Evolutionary conservation across 2,113 vertebrate genomes (phyloP).

Genomic region (Oncorhynchus nerka): DNA sequence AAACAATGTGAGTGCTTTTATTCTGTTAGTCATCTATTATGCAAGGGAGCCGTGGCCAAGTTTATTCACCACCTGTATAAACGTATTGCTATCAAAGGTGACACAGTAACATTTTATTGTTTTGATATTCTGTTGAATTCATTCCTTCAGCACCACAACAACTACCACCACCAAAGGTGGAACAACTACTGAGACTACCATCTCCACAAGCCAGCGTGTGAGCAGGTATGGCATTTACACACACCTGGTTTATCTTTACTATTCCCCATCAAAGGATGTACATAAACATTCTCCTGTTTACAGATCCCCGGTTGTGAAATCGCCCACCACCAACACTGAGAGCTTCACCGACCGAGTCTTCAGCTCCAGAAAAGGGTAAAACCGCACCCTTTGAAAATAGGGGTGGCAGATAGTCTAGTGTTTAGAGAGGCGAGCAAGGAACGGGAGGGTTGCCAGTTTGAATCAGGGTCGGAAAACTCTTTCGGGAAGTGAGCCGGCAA

Average conservation of each 20-base stretch:
- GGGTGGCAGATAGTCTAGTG: too few relatives aligned
- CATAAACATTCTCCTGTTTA: background rate
- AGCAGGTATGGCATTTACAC: background rate
- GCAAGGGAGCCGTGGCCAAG: too few relatives aligned
- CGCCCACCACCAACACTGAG: slow-evolving; percentile 42
- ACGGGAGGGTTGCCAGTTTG: background rate
- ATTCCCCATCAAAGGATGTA: too few relatives aligned
- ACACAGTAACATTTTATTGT: background rate
- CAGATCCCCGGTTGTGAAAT: slow-evolving; percentile 53
- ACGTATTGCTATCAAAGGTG: background rate
- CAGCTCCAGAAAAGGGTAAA: slow-evolving; percentile 60
- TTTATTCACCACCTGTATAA: background rate
- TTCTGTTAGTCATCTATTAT: too few relatives aligned
- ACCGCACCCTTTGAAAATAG: background rate
- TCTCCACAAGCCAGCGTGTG: slow-evolving; percentile 36
- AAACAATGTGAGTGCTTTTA: background rate
- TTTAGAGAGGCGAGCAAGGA: too few relatives aligned
- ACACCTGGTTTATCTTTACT: too few relatives aligned
- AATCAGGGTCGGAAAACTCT: background rate
- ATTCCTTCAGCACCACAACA: slow-evolving; percentile 46
- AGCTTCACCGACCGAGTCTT: slow-evolving; percentile 54
- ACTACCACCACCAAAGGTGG: slow-evolving; percentile 47
- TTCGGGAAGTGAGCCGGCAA: too few relatives aligned
- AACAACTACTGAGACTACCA: slow-evolving; percentile 55
- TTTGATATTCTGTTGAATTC: background rate